Base-by-base conservation (phyloP, 2,888 invertebrate species). In the Ophion costatus region DNA sequence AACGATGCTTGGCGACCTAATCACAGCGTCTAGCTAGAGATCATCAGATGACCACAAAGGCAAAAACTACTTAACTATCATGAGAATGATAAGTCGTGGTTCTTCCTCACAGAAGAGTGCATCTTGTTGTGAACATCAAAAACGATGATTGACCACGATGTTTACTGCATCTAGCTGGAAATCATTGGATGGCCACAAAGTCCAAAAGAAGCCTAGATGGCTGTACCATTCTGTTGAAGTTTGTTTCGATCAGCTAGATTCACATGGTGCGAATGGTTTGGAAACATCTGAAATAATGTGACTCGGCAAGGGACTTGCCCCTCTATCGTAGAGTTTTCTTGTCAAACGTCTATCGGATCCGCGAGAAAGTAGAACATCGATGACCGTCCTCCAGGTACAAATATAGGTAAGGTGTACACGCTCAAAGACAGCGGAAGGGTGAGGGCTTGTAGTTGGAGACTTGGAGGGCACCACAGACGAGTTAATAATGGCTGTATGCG, bases 401-500 rank as follows among this genome's bases (percentile, higher is more conserved):
- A 66, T 66, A 66, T 9, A 66, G 29, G 45, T 64, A 29, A 29
- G 45, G 17, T 22, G 38, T n/a, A 38, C 56, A n/a, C 17, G 29
- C 22, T 22, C 20, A 38, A 75, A 45, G 76, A 82, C 45, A 74
- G 73, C 66, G 61, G 78, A 63, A 63, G 33, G n/a, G n/a, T 51
- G 45, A 77, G 51, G 38, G 33, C 24, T 20, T 64, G 70, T 29
- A 42, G 33, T 64, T 51, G 51, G 59, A 66, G 76, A 63, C 20
- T 22, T 56, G 59, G 24, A 42, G n/a, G 38, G 61, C 69, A 61
- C 59, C 57, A 77, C 11, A 20, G 57, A 29, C 33, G 71, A 78
- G 78, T 82, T 78, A 78, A 78, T 74, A 82, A 78, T 67, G 73
- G 73, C 64, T 33, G 57, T 63, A 51, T 45, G 51, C 51, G 51